Base-by-base conservation (phyloP, 2,797 vertebrate species). In the Manis crassicaudata region DNA sequence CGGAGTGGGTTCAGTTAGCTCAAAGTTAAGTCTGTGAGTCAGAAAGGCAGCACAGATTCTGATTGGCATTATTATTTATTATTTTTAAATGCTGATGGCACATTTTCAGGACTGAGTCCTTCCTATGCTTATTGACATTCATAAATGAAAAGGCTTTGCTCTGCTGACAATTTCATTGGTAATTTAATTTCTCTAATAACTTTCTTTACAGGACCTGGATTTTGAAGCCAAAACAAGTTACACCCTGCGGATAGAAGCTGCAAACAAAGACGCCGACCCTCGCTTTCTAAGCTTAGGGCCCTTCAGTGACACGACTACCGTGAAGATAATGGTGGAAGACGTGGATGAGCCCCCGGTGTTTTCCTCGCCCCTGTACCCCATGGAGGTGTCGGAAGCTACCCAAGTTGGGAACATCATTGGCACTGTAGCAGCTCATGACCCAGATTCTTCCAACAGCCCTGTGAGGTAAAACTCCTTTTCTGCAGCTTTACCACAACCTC, bases 271-370 rank as follows among this genome's bases (percentile, higher is more conserved):
- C 25, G 98, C 99, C 0, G 99, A 99, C 98, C 98, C 99, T 97
- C 99, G 99, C 85, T 99, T 99, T 96, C 97, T 99, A 86, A 99
- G 98, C 89, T 95, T 98, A 97, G 99, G 99, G n/a, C 99, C 99
- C 0, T 99, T 99, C 94, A 99, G 99, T 23, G 99, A 99, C 96
- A 99, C 98, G 0, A 99, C 99, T 0, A 99, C 99, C 0, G 98
- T 99, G 96, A 99, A 99, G 97, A 99, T 99, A 90, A 99, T 99
- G 0, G 99, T 99, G 67, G 99, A 99, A 87, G 99, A 99, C 2
- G 99, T 99, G 87, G 99, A 99, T 4, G 99, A 99, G 97, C 99
- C 99, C 0, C 99, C 99, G 0, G 96, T 99, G 76, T 99, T 99
- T 95, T 99, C 99, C 20, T 95, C 98, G 0, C 97, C 96, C 0